Evolutionary conservation across 2,888 invertebrate species (phyloP), one percentile per base, ranked within the genome.

Genomic region (Athalia cordata): DNA sequence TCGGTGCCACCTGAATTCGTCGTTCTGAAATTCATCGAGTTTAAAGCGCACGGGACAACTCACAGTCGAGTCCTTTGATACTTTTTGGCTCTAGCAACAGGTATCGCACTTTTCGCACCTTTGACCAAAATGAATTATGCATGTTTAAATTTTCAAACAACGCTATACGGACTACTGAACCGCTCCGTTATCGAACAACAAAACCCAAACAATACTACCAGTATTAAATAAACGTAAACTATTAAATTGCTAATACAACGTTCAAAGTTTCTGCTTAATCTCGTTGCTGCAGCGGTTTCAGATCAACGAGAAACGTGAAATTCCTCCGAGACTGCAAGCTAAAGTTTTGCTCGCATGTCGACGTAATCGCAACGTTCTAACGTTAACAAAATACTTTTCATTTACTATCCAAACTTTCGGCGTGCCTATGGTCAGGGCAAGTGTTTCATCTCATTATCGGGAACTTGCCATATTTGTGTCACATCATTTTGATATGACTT

Each of bases 11-110:
- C 65, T 15, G 11, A 4, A 6, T 29, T 9, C 8, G 5, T 11
- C 13, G 15, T 15, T 55, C 43, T 29, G 29, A 55, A 68, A 11
- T 68, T 55, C 13, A 15, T 68, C 52, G 8, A n/a, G 68, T 68
- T 55, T 11, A 52, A 50, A 68, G 68, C 52, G 68, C 77, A 59
- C 11, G 64, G 77, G 78, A 75, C 11, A 59, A 43, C 29, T 68
- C 77, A 50, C 43, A 52, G 50, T 65, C 6, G 65, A 79, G 80
- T 79, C 77, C 82, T 79, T 79, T 77, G 78, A 77, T n/a, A n/a
- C n/a, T n/a, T n/a, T n/a, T n/a, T n/a, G n/a, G 74, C 80, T 78
- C 79, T 80, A 67, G 81, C 83, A 83, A 83, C 83, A 82, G 81
- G 82, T 83, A 81, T 77, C 66, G 65, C 75, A 77, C 75, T 61